Evolutionary conservation across 2,888 invertebrate genomes (phyloP).

Genomic region (Idaea dimidiata): DNA sequence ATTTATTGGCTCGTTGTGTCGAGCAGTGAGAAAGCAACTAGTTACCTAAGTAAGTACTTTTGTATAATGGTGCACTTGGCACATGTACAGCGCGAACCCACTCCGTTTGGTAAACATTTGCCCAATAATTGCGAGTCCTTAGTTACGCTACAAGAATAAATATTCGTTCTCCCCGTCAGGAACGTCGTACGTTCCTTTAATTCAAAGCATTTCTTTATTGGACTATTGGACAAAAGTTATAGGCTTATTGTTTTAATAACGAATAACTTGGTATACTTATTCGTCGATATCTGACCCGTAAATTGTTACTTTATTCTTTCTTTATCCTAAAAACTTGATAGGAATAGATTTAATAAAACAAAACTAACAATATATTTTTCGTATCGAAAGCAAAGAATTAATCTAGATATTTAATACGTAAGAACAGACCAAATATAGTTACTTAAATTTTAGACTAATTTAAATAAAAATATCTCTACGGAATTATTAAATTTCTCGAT

Average conservation of each 20-base stretch:
- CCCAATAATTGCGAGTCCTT: constrained; percentile 75
- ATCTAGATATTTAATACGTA: too few relatives aligned
- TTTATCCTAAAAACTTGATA: constrained; percentile 16
- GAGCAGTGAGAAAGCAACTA: constrained; percentile 59
- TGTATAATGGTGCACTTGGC: constrained; percentile 65
- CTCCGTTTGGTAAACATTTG: constrained; percentile 72
- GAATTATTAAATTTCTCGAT: neutral
- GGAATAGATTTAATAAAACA: neutral
- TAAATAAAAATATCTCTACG: neutral
- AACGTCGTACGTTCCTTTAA: constrained; percentile 59
- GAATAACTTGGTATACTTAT: constrained; percentile 47
- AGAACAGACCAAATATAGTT: neutral
- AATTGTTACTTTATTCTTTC: constrained; percentile 24
- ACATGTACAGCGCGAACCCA: constrained; percentile 58
- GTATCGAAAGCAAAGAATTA: too few relatives aligned
- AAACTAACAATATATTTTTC: too few relatives aligned
- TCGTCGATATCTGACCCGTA: constrained; percentile 30
- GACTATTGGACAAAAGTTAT: constrained; percentile 49
- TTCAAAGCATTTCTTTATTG: constrained; percentile 72
- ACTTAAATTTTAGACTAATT: neutral
- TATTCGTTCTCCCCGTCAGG: constrained; percentile 58
- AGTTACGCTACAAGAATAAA: constrained; percentile 70
- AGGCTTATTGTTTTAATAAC: constrained; percentile 66
- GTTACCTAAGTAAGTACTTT: constrained; percentile 37
- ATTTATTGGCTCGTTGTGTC: constrained; percentile 57